Base-by-base conservation (phyloP, 2,113 vertebrate genomes). In the Chamaetylas fuelleborni region DNA sequence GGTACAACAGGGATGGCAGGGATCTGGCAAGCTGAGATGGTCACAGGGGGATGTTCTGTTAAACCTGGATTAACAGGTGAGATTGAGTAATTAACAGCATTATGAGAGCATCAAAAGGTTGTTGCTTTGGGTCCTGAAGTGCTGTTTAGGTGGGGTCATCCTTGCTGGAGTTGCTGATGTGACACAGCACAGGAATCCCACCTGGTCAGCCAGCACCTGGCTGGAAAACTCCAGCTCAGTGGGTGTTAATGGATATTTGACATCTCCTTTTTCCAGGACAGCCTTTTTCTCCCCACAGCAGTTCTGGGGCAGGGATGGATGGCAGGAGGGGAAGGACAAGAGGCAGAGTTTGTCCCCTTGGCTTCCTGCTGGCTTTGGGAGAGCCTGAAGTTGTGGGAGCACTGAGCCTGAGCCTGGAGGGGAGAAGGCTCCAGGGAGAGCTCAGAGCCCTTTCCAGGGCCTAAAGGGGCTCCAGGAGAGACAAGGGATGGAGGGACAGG, bases 141-240 rank as follows among this genome's bases (percentile, higher is more conserved):
- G 31, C 71, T 58, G 31, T 70, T 40, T 5, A 5, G 29, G 45
- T 14, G 2, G 3, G 20, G 9, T 81, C 14, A 2, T 9, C 45
- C 67, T 60, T 67, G 48, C 42, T 34, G 57, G 42, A 20, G n/a
- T 3, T 7, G 5, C 40, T 13, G 26, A 34, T 28, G 1, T 19
- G 8, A 20, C 2, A 3, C 0, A 0, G 31, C 2, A 4, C 23
- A 33, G 66, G 50, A 54, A 60, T 25, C 48, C 82, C 36, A 1
- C 11, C 11, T 58, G 57, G 3, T 8, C 14, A 1, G 12, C 12
- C 28, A 40, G 73, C 34, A 2, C 28, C 36, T 14, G 26, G 22
- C 3, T 54, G 71, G 24, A 31, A 38, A 56, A 22, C 11, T 1
- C 0, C 1, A 86, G 29, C 14, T 48, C 34, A 14, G 31, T 1